Evolutionary conservation across 2,888 invertebrate species (phyloP), one percentile per base, ranked within the genome.

Genomic region (Xanthorhoe spadicearia): DNA sequence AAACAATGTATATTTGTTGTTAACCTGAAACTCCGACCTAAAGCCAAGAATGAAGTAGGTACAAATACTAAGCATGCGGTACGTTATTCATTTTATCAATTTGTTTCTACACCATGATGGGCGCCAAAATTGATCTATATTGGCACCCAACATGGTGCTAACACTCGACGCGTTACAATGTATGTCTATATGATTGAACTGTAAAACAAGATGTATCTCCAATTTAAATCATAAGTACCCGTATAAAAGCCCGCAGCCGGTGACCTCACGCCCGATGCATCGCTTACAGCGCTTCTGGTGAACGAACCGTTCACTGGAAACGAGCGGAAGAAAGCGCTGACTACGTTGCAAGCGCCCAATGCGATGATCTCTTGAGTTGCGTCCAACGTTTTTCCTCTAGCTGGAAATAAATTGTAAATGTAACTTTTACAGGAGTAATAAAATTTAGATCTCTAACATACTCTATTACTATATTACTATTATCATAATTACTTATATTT

Each of bases 301-400:
- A 96, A 96, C 2, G 96, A 96, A 43, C 96, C 97, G 81, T 95
- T 95, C 35, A 96, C 95, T 0, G 97, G 97, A 85, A 96, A 96
- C 0, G 97, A 96, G n/a, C 94, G 94, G 79, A 97, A 95, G 84
- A 97, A 96, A 50, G 96, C 95, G 64, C 96, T 96, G 48, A 95
- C 84, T 19, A 97, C 83, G 86, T 97, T 97, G 81, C 96, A 96
- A 10, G 95, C 81, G n/a, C 96, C 96, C 54, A 97, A 88, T 0
- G 97, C 96, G 55, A 97, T 87, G 87, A 97, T 95, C 90, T 97
- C 97, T 88, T 97, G 97, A 49, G 96, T 96, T 8, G 97, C 96
- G 78, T 97, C 96, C 79, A 97, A 89, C 28, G 94, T 93, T 80
- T 94, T 94, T n/a, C 95, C 96, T 77, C 93, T 93, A n/a, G 95